Evolutionary conservation across 2,113 vertebrate genomes (phyloP).

Genomic region (Mormyrus iriodes): DNA sequence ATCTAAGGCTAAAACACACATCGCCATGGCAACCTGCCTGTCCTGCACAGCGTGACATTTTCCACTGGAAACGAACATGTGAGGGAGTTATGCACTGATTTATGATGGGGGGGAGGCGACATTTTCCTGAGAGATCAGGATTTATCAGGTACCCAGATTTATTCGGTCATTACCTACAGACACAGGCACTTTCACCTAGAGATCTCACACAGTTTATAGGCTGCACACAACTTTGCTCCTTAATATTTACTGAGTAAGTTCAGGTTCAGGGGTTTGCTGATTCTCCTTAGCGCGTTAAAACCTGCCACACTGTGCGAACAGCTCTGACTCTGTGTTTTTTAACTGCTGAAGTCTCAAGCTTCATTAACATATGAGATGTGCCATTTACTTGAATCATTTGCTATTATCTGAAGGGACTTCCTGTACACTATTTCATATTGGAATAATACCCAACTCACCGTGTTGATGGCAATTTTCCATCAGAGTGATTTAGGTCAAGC

Average conservation of each 20-base stretch:
- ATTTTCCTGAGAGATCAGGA: neutral
- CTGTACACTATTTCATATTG: neutral
- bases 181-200: neutral
- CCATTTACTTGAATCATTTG: neutral
- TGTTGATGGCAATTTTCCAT: neutral
- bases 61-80: conserved; percentile 62
- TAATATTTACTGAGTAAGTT: neutral
- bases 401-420: neutral
- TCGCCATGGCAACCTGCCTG: conserved; percentile 49
- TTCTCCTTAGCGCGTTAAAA: neutral
- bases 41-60: conserved; percentile 65
- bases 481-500: neutral
- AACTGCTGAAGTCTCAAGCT: neutral
- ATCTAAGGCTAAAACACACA: conserved; percentile 42
- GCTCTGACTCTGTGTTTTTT: neutral
- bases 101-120: conserved; percentile 41
- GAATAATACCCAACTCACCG: neutral
- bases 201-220: neutral
- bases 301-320: neutral
- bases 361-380: neutral
- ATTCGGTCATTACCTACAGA: neutral
- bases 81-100: conserved; percentile 55
- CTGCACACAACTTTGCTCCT: neutral
- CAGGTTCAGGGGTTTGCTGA: neutral
- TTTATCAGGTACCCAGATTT: neutral